Evolutionary conservation across 2,113 vertebrate species (phyloP), one percentile per base, ranked within the genome.

Genomic region (Carettochelys insculpta): DNA sequence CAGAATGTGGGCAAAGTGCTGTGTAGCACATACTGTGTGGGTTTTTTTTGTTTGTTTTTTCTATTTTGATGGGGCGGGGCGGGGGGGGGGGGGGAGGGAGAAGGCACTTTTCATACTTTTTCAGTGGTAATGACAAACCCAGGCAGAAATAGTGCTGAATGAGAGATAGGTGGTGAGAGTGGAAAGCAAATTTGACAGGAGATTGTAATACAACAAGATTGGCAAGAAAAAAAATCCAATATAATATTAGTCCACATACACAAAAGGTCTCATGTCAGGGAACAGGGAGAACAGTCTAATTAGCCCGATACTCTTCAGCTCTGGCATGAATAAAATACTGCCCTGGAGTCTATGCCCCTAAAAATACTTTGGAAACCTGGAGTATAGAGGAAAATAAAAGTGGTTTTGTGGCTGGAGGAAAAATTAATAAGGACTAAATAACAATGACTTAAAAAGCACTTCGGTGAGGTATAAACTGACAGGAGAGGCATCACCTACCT

Each of bases 251-350:
- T 29, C 29, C 8, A 9, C 47, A 52, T 34, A 68, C 13, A 25
- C 78, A 50, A 73, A 17, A 82, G 19, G 7, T n/a, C 90, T 38
- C 11, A 2, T 27, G 80, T 4, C 47, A 54, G 22, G 80, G 77
- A 16, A 2, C 29, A 77, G 24, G 6, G 31, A 34, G 51, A 80
- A 16, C 0, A 0, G 11, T 68, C 61, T 22, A 68, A 68, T 5
- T 22, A 34, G 20, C 5, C n/a, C 48, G n/a, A 25, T 19, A 45
- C 12, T 47, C 29, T 34, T 29, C 9, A 24, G 7, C 41, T 82
- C 50, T 83, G 29, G 87, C 53, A 13, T 56, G 90, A 14, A 6
- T 43, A 34, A 4, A 75, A 0, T 6, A 51, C 4, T 11, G 17
- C 10, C 20, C 34, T 65, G 24, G 41, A 41, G 12, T 73, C 68